Conservation (phyloP, 2,113 vertebrate species). For the Caretta caretta region DNA sequence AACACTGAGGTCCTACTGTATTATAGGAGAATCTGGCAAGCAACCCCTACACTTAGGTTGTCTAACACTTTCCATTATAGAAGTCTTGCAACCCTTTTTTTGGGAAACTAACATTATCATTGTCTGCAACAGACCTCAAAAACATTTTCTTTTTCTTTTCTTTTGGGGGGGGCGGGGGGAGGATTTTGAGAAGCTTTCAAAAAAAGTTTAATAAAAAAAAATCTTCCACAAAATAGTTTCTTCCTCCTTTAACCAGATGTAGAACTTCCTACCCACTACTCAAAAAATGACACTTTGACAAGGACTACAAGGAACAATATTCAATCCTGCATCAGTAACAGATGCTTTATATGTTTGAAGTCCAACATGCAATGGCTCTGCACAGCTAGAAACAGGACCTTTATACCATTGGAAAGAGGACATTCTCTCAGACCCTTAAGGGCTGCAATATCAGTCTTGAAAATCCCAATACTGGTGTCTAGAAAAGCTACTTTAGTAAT, state of each 20-base stretch:
- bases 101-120: neutral
- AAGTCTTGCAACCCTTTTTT: neutral
- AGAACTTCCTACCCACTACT: neutral
- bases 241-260: neutral
- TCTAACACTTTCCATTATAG: neutral
- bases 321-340: neutral
- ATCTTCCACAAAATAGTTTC: neutral
- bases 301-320: neutral
- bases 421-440: neutral
- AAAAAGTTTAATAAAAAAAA: neutral
- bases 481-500: neutral
- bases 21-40: no score
- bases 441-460: neutral
- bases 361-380: neutral
- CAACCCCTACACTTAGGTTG: no score
- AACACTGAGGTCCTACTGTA: no score
- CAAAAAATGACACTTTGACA: neutral
- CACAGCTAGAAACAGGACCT: neutral
- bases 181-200: neutral
- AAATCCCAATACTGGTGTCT: neutral
- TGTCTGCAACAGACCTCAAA: constrained; percentile 28
- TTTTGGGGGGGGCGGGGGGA: no score
- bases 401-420: neutral
- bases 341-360: neutral
- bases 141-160: no score